Evolutionary conservation across 1,140 invertebrate species (phyloP).

Genomic region (Spodoptera frugiperda): DNA sequence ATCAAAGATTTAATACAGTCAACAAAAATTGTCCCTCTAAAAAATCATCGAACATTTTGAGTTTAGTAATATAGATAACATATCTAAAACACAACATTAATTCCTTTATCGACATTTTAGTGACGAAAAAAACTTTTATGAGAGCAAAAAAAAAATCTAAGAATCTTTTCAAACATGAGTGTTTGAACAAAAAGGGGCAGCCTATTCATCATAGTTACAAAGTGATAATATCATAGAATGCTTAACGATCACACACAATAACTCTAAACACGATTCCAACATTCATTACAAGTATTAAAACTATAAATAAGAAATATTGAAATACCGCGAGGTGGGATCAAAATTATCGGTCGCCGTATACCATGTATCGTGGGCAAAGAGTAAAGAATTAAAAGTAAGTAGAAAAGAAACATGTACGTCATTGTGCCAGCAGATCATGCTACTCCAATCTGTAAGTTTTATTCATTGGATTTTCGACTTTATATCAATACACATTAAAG

Average conservation of each 20-base stretch:
- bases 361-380: not conserved
- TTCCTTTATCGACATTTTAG: too few species aligned
- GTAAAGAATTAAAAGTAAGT: not conserved
- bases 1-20: too few species aligned
- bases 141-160: too few species aligned
- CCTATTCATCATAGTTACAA: slow-evolving; percentile 9
- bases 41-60: too few species aligned
- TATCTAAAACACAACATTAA: too few species aligned
- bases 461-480: too few species aligned
- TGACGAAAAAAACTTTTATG: too few species aligned
- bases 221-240: slow-evolving; percentile 4
- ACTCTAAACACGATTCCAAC: slow-evolving; percentile 15
- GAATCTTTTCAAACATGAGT: not conserved
- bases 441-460: too few species aligned
- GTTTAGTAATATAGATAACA: too few species aligned
- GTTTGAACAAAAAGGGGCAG: not conserved
- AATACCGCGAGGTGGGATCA: slow-evolving; percentile 25
- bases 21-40: too few species aligned
- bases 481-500: too few species aligned
- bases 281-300: slow-evolving; percentile 40
- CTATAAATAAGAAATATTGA: slow-evolving; percentile 40
- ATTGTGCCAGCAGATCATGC: too few species aligned
- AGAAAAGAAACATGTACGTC: not conserved
- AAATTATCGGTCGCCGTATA: slow-evolving; percentile 6
- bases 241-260: slow-evolving; percentile 9